Evolutionary conservation across 2,797 vertebrate genomes (phyloP), one percentile per base, ranked within the genome.

Genomic region (Zonotrichia albicollis): DNA sequence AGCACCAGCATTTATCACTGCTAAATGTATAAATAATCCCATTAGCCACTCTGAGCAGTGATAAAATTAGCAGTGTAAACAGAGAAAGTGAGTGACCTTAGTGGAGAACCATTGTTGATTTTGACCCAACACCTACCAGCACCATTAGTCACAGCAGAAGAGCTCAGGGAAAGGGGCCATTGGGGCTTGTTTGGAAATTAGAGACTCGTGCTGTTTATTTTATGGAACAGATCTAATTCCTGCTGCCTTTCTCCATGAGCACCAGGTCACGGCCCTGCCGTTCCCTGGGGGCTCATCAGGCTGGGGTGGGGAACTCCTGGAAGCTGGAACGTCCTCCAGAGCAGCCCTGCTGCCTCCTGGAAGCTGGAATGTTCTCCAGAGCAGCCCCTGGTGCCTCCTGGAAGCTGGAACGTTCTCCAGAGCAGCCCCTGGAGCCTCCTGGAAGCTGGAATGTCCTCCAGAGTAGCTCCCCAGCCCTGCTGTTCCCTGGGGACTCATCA

Each of bases 31-130:
- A 98, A 98, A 97, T 97, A 97, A 97, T 95, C 72, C 94, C 94
- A 97, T 97, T 96, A 97, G 89, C 92, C 84, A 94, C 94, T 97
- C 96, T 48, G 95, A 97, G 95, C 81, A 86, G 93, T 82, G 97
- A 98, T 97, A 98, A 97, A 97, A 97, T 98, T 98, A 98, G 96
- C 94, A 94, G 65, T 93, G 93, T 97, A 97, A 98, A 97, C 97
- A 98, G 93, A 97, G 95, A 93, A 87, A 97, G 95, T 91, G 70
- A 97, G 93, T 96, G 97, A 97, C 96, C 97, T 97, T 96, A 87
- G 84, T 89, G 86, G 92, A 97, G 96, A 97, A 73, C 94, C 89
- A 95, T 97, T 94, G 97, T 96, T 97, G 97, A 97, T 94, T 94
- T 96, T 95, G 96, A 97, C 97, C 97, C 96, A 97, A 95, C 97